These are phyloP conservation scores for Scopus umbretta DNA, from an alignment of 2,113 vertebrate genomes.

Conservation along the genomic window DNA sequence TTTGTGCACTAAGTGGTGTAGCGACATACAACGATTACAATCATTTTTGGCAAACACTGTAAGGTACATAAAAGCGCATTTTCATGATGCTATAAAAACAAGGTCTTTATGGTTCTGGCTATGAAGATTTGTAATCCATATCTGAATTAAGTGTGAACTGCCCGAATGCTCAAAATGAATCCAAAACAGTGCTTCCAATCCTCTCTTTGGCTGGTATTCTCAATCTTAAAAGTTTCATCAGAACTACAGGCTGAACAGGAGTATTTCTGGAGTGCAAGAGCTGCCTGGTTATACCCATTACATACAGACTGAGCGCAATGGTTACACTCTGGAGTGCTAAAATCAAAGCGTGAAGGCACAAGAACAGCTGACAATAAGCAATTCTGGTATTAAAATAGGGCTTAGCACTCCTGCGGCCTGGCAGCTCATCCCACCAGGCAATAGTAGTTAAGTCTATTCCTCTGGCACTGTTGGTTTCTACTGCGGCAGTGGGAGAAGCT, in stretches of 20 bases:
- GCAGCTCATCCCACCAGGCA: background rate
- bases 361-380: background rate
- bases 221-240: background rate
- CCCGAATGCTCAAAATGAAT: background rate
- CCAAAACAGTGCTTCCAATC: background rate
- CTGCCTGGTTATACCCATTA: slow-evolving; percentile 37
- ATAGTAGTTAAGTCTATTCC: background rate
- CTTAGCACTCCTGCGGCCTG: background rate
- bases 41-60: background rate
- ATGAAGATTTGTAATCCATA: background rate
- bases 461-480: background rate
- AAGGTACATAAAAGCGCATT: background rate
- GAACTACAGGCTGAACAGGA: slow-evolving; percentile 20
- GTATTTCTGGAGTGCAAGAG: slow-evolving; percentile 25
- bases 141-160: background rate
- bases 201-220: background rate
- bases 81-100: background rate
- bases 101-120: background rate
- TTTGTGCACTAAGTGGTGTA: background rate
- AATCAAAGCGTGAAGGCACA: slow-evolving; percentile 46
- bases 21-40: background rate
- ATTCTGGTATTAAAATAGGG: background rate
- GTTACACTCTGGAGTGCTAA: slow-evolving; percentile 29
- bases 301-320: slow-evolving; percentile 38
- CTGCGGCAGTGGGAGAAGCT: background rate